Conservation (phyloP, 2,797 vertebrate species). For the Perodicticus potto region DNA sequence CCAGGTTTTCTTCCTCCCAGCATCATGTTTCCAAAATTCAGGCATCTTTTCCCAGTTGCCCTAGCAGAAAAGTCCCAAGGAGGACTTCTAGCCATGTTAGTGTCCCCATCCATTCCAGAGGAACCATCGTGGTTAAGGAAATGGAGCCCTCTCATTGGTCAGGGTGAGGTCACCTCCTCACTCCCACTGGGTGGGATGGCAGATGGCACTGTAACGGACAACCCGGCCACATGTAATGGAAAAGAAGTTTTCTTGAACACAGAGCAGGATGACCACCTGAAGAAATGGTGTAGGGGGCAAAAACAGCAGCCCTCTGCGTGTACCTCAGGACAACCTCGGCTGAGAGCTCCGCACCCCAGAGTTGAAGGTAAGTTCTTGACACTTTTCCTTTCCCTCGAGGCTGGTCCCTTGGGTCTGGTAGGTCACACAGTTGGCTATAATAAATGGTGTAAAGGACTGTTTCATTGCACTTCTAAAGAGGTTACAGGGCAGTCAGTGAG, state of each 20-base stretch:
- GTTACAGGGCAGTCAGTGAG: not conserved
- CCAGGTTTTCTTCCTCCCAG: not conserved
- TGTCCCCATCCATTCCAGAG: not conserved
- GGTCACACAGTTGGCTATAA: not conserved
- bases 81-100: not conserved
- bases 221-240: not conserved
- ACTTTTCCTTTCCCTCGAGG: not conserved
- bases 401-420: not conserved
- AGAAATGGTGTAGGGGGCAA: not conserved
- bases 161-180: not conserved
- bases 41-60: not conserved
- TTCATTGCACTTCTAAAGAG: not conserved
- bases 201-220: not conserved
- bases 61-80: conserved; percentile 19
- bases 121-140: not conserved
- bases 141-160: not conserved
- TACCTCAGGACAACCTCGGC: not conserved
- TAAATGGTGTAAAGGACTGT: not conserved
- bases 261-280: not conserved
- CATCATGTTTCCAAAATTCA: not conserved
- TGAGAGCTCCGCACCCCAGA: not conserved
- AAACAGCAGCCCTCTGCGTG: not conserved
- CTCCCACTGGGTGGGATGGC: not conserved
- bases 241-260: not conserved
- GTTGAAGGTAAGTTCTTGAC: not conserved